Evolutionary conservation across 2,888 invertebrate genomes (phyloP).

Genomic region (Lucinisca nassula): DNA sequence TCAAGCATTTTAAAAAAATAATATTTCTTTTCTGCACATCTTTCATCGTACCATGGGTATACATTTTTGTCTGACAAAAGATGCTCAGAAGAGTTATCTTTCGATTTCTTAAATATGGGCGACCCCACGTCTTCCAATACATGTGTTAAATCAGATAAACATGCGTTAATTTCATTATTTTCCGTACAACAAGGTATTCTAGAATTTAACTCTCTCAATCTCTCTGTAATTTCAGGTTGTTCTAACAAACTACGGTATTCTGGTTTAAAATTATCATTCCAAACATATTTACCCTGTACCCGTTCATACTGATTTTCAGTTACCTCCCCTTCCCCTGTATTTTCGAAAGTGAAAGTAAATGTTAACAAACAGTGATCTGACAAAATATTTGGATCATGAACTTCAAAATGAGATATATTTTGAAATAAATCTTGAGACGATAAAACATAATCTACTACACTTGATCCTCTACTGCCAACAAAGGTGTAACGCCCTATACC

Average conservation of each 20-base stretch:
- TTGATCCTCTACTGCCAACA: slow-evolving; percentile 13
- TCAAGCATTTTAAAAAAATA: too few species aligned
- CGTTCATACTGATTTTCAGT: background rate
- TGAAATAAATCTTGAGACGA: background rate
- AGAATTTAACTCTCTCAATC: background rate
- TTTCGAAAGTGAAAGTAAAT: background rate
- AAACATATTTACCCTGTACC: background rate
- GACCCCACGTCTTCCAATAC: background rate
- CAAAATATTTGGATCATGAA: background rate
- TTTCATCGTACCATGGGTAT: too few species aligned
- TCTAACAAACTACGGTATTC: background rate
- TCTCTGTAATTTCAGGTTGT: background rate
- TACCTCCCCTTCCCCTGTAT: background rate
- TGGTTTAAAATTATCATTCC: background rate
- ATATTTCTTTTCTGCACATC: background rate
- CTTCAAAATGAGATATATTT: too few species aligned
- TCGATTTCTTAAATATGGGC: background rate
- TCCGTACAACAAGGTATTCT: background rate
- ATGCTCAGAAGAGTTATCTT: too few species aligned
- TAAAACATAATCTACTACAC: slow-evolving; percentile 30
- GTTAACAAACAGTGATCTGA: background rate
- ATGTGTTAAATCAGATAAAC: background rate
- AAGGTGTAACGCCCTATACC: background rate
- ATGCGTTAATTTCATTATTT: background rate
- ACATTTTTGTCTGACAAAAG: too few species aligned